phyloP scores from a whole-genome alignment of 2,797 vertebrate species.

The Alfaro cultratus region DNA sequence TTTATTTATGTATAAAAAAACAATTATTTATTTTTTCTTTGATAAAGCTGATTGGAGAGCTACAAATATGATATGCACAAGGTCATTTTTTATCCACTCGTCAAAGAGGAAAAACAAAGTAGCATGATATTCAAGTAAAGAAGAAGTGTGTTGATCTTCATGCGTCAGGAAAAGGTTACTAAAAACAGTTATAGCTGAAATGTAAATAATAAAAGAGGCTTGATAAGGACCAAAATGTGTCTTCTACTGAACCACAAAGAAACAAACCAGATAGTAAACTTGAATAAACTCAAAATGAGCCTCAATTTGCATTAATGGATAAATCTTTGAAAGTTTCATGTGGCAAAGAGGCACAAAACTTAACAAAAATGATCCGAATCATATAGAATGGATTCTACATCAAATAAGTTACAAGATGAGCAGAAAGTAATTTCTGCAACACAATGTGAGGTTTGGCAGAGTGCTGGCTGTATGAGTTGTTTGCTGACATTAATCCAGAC shows the following conservation, averaged over 20 bases:
- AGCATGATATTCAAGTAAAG: not conserved
- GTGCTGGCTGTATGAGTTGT: not conserved
- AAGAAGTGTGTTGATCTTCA: not conserved
- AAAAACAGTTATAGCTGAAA: not conserved
- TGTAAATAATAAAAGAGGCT: not conserved
- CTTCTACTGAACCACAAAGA: conserved; percentile 1
- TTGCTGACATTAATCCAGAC: conserved; percentile 9
- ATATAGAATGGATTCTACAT: not conserved
- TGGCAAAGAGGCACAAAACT: not conserved
- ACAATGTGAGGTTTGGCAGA: not conserved
- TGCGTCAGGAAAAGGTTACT: not conserved
- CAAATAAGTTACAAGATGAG: not conserved
- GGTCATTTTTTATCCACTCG: not conserved
- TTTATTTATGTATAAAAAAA: too few species aligned
- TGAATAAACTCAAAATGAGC: conserved; percentile 25
- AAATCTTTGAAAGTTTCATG: not conserved
- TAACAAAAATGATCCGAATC: not conserved
- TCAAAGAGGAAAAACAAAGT: not conserved
- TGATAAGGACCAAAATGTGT: not conserved
- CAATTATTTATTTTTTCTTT: not conserved
- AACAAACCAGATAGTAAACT: not conserved
- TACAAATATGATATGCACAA: not conserved
- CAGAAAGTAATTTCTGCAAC: not conserved
- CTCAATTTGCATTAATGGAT: not conserved
- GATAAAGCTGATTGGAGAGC: not conserved